These are phyloP conservation scores for Mongoloraphidia duomilia DNA, from an alignment of 2,888 invertebrate genomes.

Conservation along the genomic window DNA sequence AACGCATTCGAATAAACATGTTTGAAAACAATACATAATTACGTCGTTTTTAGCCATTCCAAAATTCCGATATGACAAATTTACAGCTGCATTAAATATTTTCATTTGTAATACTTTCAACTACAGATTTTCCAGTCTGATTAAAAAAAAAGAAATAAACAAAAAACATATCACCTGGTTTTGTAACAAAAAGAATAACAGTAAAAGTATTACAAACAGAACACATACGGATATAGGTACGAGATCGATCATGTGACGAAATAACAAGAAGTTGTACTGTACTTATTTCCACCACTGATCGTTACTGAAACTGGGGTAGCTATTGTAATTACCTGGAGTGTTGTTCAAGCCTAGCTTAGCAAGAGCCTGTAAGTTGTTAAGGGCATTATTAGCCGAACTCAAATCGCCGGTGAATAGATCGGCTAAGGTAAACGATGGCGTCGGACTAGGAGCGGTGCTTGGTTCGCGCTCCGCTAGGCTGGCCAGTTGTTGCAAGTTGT, in stretches of 20 bases:
- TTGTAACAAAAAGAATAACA: neutral
- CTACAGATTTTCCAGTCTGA: neutral
- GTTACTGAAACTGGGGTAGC: slow-evolving; percentile 1
- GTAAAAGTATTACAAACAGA: neutral
- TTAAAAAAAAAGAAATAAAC: slow-evolving; percentile 2
- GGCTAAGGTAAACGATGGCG: slow-evolving; percentile 56
- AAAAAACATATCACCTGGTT: neutral
- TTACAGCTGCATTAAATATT: no score
- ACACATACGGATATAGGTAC: slow-evolving; percentile 1
- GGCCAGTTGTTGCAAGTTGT: slow-evolving; percentile 71
- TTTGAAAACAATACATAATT: no score
- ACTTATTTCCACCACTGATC: slow-evolving; percentile 7
- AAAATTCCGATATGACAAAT: no score
- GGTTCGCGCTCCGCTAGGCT: slow-evolving; percentile 56
- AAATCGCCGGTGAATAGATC: slow-evolving; percentile 62
- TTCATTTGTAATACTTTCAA: no score
- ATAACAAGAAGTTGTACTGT: no score
- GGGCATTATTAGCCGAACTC: slow-evolving; percentile 54
- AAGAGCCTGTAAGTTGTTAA: slow-evolving; percentile 78
- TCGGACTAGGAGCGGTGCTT: slow-evolving; percentile 28
- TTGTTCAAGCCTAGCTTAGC: slow-evolving; percentile 66
- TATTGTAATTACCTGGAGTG: slow-evolving; percentile 35
- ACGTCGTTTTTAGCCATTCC: no score
- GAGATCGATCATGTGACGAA: no score
- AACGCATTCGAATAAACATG: no score